These are phyloP conservation scores for Helarctos malayanus DNA, from an alignment of 2,797 vertebrate genomes.

Conservation along the genomic window DNA sequence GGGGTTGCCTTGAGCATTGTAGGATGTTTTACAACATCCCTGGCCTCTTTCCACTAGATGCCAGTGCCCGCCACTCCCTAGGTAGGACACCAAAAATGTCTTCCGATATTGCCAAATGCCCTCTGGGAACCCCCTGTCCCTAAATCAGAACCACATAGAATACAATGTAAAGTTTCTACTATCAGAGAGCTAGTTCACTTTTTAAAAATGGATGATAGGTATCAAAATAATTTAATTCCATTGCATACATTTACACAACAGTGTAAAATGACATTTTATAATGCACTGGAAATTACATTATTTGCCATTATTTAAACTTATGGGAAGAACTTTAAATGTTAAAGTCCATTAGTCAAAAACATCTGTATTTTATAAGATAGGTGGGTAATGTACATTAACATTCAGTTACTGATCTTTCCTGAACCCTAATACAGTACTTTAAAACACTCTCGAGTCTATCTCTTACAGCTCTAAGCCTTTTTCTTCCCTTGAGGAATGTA, in stretches of 20 bases:
- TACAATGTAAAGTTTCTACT: not conserved
- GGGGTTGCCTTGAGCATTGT: not conserved
- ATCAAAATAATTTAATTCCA: constrained; percentile 53
- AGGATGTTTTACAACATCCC: not conserved
- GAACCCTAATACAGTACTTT: not conserved
- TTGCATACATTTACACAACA: not conserved
- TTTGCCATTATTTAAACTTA: constrained; percentile 59
- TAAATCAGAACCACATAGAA: not conserved
- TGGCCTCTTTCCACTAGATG: not conserved
- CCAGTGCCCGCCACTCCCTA: not conserved
- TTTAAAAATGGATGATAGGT: not conserved
- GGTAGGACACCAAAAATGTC: not conserved
- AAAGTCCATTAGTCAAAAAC: constrained; percentile 27
- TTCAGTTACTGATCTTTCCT: constrained; percentile 21
- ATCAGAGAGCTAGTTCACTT: not conserved
- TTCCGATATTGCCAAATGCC: not conserved
- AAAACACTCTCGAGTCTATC: not conserved
- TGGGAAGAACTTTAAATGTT: not conserved
- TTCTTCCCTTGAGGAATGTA: not conserved
- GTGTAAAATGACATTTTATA: constrained; percentile 23
- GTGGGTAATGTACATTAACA: not conserved
- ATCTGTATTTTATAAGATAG: constrained; percentile 23
- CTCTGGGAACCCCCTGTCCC: not conserved
- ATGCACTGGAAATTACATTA: constrained; percentile 21
- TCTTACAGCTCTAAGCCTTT: not conserved